A percentile compares a stretch with the other conserved stretches of the same genome.
Evolutionary conservation across 2,888 invertebrate species (phyloP).

Genomic region (Scaptomyza tumidula): DNA sequence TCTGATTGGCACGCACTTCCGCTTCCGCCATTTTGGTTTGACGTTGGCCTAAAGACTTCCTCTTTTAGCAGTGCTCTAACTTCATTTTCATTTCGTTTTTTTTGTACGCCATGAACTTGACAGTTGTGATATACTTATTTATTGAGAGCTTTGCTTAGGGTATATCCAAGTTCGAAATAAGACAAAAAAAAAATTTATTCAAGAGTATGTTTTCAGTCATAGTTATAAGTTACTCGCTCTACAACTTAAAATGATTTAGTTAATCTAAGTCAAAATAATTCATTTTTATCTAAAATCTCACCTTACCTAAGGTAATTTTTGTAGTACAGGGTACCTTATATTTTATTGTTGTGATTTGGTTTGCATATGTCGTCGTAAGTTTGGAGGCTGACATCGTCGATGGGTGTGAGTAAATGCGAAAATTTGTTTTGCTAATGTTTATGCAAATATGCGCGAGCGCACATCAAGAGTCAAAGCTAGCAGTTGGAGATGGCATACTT

Average conservation of each 20-base stretch:
- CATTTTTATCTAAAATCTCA: background rate
- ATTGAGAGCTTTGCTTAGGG: background rate
- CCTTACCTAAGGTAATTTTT: background rate
- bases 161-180: background rate
- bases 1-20: conserved; percentile 72
- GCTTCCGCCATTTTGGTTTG: conserved; percentile 70
- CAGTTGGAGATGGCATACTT: conserved; percentile 24
- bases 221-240: background rate
- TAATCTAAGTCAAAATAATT: too few species aligned
- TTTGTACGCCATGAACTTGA: conserved; percentile 61
- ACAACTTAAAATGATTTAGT: background rate
- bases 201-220: too few species aligned
- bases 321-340: conserved; percentile 31
- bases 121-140: conserved; percentile 34
- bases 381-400: conserved; percentile 30
- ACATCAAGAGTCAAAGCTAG: conserved; percentile 47
- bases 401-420: conserved; percentile 70
- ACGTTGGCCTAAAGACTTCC: conserved; percentile 79
- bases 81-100: conserved; percentile 66
- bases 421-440: conserved; percentile 81
- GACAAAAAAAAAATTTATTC: background rate
- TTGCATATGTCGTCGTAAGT: conserved; percentile 68
- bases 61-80: conserved; percentile 52
- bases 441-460: conserved; percentile 74
- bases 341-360: conserved; percentile 65